Evolutionary conservation across 2,113 vertebrate genomes (phyloP), one percentile per base, ranked within the genome.

Genomic region (Forbesichthys papilliferus): DNA sequence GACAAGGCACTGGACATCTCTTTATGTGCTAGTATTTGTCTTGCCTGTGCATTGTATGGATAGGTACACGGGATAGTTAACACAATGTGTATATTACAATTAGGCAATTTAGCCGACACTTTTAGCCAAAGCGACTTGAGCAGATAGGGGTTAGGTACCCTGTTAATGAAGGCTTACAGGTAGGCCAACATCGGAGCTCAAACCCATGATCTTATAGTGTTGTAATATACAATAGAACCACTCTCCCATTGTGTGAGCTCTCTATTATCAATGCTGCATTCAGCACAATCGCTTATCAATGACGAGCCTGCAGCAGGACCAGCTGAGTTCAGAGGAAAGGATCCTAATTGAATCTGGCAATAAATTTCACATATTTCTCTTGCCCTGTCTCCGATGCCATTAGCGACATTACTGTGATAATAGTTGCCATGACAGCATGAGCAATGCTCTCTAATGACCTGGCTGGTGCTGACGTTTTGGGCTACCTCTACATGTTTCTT

Each of bases 341-440:
- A 91, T 89, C 86, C 86, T 93, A 93, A 93, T 92, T 91, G 90
- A 93, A 92, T 92, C 83, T 92, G 92, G 92, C 91, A 93, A 92
- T 93, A 92, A 91, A 92, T 92, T 94, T 93, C 90, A 92, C 92
- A 90, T 92, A 89, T 89, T 89, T 90, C 91, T 89, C 86, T 87
- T 88, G 82, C 83, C 85, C 89, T 89, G 88, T 92, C 92, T 91
- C 87, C 84, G 69, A 86, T 90, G 89, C 90, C 90, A 93, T 92
- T 92, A 93, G 91, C 90, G 81, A 91, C 90, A 92, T 93, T 88
- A 84, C 87, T 91, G 89, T 85, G 86, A 92, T 92, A 93, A 93
- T 92, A 88, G 92, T 94, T 93, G 90, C 92, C 92, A 93, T 92
- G 92, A 92, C 93, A 94, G 90, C 92, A 92, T 91, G 90, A 93